Evolutionary conservation across 2,888 invertebrate genomes (phyloP).

Genomic region (Rhodophaea formosa): DNA sequence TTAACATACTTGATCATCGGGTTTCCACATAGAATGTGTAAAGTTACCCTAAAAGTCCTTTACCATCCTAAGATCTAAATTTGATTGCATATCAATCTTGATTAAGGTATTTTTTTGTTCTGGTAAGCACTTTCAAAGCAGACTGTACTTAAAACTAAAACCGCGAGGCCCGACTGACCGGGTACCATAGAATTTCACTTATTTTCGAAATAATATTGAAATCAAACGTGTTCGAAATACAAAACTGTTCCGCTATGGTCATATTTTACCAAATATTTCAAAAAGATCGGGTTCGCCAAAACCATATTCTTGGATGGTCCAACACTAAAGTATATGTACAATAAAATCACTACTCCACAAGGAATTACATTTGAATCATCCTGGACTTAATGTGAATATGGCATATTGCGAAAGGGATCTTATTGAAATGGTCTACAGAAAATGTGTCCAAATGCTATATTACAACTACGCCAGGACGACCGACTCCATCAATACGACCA

Average conservation of each 20-base stretch:
- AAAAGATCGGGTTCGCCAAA: neutral
- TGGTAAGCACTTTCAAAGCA: too few species aligned
- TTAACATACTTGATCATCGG: too few species aligned
- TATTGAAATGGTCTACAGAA: neutral
- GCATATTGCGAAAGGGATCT: neutral
- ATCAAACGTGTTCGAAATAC: neutral
- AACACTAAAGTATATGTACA: conserved; percentile 10
- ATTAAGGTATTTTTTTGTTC: too few species aligned
- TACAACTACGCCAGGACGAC: neutral
- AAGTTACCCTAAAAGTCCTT: too few species aligned
- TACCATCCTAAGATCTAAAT: too few species aligned
- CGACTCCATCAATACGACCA: neutral
- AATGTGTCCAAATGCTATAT: neutral
- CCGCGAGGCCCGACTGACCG: neutral
- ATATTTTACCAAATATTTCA: neutral
- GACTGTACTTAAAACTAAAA: too few species aligned
- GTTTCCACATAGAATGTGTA: too few species aligned
- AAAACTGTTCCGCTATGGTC: neutral
- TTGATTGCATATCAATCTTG: too few species aligned
- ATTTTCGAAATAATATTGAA: neutral
- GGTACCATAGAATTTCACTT: neutral
- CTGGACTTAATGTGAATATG: neutral
- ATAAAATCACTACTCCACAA: conserved; percentile 14
- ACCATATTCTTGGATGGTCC: neutral
- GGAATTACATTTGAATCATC: neutral